phyloP scores from a whole-genome alignment of 2,888 invertebrate genomes.

The Caenorhabditis becei region DNA sequence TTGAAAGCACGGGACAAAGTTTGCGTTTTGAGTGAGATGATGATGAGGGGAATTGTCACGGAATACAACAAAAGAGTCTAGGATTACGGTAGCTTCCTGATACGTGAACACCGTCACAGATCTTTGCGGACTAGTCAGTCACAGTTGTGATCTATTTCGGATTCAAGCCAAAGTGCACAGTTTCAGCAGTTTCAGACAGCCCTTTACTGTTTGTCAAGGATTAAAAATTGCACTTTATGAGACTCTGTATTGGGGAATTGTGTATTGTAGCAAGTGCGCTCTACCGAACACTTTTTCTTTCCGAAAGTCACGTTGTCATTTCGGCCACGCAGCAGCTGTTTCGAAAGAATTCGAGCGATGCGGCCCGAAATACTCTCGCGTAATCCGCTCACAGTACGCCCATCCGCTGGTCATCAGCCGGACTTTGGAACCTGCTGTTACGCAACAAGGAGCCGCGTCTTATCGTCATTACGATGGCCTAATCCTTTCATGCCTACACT shows the following conservation, averaged over 20 bases:
- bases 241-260: not conserved
- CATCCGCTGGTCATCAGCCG: conserved; percentile 45
- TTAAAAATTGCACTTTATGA: not conserved
- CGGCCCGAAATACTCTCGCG: conserved; percentile 22
- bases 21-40: conserved; percentile 18
- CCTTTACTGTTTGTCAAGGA: not conserved
- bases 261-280: not conserved
- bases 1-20: conserved; percentile 47
- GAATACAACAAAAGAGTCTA: conserved; percentile 16
- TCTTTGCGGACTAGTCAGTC: not conserved
- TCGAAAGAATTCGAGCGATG: conserved; percentile 54
- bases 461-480: conserved; percentile 22
- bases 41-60: conserved; percentile 11
- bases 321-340: conserved; percentile 34
- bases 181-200: too few species aligned
- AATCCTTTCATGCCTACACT: conserved; percentile 22
- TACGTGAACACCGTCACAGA: too few species aligned
- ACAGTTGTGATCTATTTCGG: conserved; percentile 11
- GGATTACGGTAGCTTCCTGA: not conserved
- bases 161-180: too few species aligned
- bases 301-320: conserved; percentile 40
- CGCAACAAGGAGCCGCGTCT: conserved; percentile 34
- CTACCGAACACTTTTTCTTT: not conserved
- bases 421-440: conserved; percentile 52
- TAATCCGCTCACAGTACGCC: conserved; percentile 49